A percentile compares a stretch with the other conserved stretches of the same genome.
Conservation (phyloP, 1,140 invertebrate species). For the Teleopsis dalmanni region DNA sequence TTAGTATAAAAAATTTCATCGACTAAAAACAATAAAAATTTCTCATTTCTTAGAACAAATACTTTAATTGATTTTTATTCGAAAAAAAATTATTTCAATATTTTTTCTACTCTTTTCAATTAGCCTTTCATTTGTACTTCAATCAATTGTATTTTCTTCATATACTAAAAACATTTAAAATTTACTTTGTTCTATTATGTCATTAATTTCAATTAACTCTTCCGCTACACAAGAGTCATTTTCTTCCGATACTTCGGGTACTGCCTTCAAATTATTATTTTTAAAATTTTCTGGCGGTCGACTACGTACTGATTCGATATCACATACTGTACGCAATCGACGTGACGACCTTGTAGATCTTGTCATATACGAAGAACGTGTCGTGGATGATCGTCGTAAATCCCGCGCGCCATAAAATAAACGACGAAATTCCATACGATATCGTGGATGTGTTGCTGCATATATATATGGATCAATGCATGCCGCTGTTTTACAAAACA, state of each 20-base stretch:
- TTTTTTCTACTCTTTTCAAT: too few relatives aligned
- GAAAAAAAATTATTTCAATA: too few relatives aligned
- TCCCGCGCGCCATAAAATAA: not conserved
- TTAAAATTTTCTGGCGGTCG: not conserved
- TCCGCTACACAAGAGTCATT: slow-evolving; percentile 18
- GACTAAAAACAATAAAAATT: too few relatives aligned
- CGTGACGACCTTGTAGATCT: slow-evolving; percentile 32
- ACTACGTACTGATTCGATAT: slow-evolving; percentile 2
- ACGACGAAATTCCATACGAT: slow-evolving; percentile 48
- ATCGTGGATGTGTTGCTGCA: slow-evolving; percentile 62
- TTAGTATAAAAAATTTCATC: too few relatives aligned
- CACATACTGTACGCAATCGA: slow-evolving; percentile 16
- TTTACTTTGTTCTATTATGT: slow-evolving; percentile 30
- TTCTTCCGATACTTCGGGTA: slow-evolving; percentile 36
- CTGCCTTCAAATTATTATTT: slow-evolving; percentile 10
- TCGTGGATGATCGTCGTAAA: slow-evolving; percentile 10
- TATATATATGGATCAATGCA: slow-evolving; percentile 71
- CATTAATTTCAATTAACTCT: slow-evolving; percentile 1
- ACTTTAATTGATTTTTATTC: too few relatives aligned
- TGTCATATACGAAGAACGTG: slow-evolving; percentile 27
- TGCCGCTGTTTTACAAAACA: slow-evolving; percentile 67
- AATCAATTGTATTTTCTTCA: too few relatives aligned
- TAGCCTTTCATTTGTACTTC: too few relatives aligned
- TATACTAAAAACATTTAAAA: slow-evolving; percentile 17
- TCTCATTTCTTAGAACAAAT: too few relatives aligned